Evolutionary conservation across 2,888 invertebrate species (phyloP), one percentile per base, ranked within the genome.

Genomic region (Tinea pellionella): DNA sequence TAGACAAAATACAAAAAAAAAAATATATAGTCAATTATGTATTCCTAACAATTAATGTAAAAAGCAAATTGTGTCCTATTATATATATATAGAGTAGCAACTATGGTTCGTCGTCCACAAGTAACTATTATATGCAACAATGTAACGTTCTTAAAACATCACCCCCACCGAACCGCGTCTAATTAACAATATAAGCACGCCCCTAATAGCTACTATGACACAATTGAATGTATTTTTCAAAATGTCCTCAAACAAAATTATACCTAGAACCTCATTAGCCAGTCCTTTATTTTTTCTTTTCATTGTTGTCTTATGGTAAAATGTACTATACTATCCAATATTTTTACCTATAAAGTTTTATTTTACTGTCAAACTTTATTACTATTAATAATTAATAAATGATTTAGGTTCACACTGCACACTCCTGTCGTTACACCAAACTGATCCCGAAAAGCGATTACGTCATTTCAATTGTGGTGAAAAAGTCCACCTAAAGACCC

Each of bases 181-280:
- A 37, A 37, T 37, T 37, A 37, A 37, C 37, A 37, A 37, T n/a
- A n/a, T n/a, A n/a, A 2, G 9, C n/a, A 37, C 37, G 37, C 37
- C 37, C 30, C 37, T 37, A 37, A 37, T 37, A 37, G 37, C 37
- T 37, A 37, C 37, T 37, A 37, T 37, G 37, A 37, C 37, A 37
- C 37, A 37, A 37, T 37, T 37, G 37, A 37, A 37, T 37, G 37
- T 37, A 37, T 37, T 47, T 47, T 47, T 47, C 47, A 47, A 47
- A 47, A 47, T 47, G 47, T 47, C 47, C 47, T 47, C 47, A 47
- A 47, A 47, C 15, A 47, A 6, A 47, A 47, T 47, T 47, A 47
- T 47, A 47, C 47, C 47, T 15, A 47, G 47, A 16, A 47, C 13
- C 47, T 47, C 47, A 47, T 47, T 47, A 47, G 47, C 47, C 15